Percentiles rank a stretch among this genome's conserved stretches.
Evolutionary conservation across 2,888 invertebrate genomes (phyloP).

Genomic region (Cephus pygmeus): DNA sequence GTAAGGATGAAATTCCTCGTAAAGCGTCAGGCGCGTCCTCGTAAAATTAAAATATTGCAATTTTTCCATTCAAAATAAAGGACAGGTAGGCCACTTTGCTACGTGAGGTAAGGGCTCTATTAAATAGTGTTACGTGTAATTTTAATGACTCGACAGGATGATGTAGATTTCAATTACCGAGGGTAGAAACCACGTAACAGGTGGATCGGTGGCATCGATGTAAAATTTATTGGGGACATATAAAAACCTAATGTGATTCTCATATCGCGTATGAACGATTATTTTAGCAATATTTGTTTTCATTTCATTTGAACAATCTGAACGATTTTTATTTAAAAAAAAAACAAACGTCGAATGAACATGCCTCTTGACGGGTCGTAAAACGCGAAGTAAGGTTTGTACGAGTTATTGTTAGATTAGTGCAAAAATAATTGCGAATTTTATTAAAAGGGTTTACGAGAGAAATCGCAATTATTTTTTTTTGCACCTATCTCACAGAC

Average conservation of each 20-base stretch:
- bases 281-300: background rate
- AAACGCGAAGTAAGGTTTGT: no score
- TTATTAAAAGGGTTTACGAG: no score
- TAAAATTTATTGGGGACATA: background rate
- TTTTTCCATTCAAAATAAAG: constrained; percentile 27
- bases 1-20: constrained; percentile 25
- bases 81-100: constrained; percentile 3
- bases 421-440: no score
- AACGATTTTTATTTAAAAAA: background rate
- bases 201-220: background rate
- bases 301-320: background rate
- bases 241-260: background rate
- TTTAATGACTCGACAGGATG: background rate
- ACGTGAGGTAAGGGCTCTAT: background rate
- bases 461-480: no score
- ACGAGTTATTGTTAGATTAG: no score
- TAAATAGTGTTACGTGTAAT: background rate
- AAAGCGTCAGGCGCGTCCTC: background rate
- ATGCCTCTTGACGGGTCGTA: no score
- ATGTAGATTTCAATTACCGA: background rate
- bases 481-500: no score
- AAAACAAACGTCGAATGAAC: background rate
- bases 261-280: background rate
- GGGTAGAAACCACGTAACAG: background rate
- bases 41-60: constrained; percentile 48